A percentile compares a stretch with the other conserved stretches of the same genome.
phyloP scores from a whole-genome alignment of 2,888 invertebrate species.

The Parthenolecanium corni region DNA sequence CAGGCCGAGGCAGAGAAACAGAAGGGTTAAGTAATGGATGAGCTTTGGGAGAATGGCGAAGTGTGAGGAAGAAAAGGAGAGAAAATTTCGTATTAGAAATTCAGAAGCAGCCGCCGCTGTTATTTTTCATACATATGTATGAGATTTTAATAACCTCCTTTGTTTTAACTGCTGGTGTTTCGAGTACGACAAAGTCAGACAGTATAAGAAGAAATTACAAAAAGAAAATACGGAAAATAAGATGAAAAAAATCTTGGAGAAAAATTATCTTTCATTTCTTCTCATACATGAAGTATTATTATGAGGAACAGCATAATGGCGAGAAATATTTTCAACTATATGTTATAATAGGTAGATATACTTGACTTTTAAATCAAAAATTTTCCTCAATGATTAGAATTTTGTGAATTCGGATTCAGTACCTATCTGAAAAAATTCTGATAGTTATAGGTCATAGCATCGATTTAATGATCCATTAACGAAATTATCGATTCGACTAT shows the following conservation, averaged over 20 bases:
- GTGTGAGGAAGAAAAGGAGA: neutral
- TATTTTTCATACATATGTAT: slow-evolving; percentile 28
- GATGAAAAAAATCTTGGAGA: neutral
- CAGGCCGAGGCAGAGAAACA: too few species aligned
- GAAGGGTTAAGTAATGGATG: neutral
- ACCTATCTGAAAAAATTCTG: too few species aligned
- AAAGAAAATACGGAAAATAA: neutral
- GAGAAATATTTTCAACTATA: too few species aligned
- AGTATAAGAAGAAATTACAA: neutral
- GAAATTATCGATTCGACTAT: too few species aligned
- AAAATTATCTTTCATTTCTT: too few species aligned
- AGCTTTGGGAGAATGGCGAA: neutral
- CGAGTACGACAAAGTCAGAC: neutral
- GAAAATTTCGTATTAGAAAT: slow-evolving; percentile 17
- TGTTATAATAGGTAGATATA: too few species aligned
- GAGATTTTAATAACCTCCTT: slow-evolving; percentile 24
- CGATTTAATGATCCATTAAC: too few species aligned
- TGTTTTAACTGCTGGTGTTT: slow-evolving; percentile 13
- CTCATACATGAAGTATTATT: too few species aligned
- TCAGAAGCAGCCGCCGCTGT: slow-evolving; percentile 20
- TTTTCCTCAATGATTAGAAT: too few species aligned
- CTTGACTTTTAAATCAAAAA: too few species aligned
- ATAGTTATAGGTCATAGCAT: too few species aligned
- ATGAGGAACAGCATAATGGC: neutral
- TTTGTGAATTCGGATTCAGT: too few species aligned